Conservation (phyloP, 2,797 vertebrate species). For the Gymnopithys bicolor region DNA sequence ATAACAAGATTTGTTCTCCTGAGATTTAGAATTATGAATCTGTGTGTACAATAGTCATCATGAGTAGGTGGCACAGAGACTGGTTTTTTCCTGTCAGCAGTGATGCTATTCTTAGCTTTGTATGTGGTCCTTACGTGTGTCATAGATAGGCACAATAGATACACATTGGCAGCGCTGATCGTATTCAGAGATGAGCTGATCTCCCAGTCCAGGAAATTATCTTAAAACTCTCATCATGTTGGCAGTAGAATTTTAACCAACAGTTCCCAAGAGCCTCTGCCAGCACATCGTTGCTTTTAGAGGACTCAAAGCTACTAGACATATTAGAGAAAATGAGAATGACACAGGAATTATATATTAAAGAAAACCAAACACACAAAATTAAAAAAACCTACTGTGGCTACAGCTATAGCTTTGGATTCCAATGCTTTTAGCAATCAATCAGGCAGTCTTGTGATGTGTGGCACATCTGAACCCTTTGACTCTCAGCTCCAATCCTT, state of each 20-base stretch:
- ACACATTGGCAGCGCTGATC: not conserved
- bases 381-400: not conserved
- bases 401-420: not conserved
- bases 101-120: not conserved
- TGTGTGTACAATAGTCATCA: not conserved
- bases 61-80: not conserved
- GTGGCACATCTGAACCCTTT: not conserved
- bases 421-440: not conserved
- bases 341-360: not conserved
- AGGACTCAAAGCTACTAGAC: not conserved
- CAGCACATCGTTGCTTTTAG: not conserved
- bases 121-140: not conserved
- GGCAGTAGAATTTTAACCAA: constrained; percentile 36
- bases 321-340: not conserved
- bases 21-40: not conserved
- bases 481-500: not conserved
- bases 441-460: not conserved
- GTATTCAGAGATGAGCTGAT: not conserved
- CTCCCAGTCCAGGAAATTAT: constrained; percentile 16
- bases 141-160: constrained; percentile 18
- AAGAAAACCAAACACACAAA: not conserved
- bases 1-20: not conserved
- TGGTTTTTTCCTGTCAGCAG: not conserved
- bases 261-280: not conserved
- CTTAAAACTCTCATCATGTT: not conserved